Conservation (phyloP, 2,113 vertebrate species). For the Sinocyclocheilus anshuiensis region DNA sequence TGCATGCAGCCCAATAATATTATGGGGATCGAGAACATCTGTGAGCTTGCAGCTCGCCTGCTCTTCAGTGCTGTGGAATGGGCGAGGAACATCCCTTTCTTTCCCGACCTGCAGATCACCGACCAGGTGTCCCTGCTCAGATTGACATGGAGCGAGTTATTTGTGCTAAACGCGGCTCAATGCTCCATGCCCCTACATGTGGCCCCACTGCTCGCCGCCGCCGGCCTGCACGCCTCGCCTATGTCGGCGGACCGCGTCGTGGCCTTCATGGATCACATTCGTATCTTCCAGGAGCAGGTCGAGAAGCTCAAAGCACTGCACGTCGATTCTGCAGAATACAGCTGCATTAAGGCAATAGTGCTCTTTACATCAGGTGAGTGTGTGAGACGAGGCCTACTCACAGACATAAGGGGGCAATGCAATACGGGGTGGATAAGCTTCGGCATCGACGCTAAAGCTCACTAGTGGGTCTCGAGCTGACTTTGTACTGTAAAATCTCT, state of each 20-base stretch:
- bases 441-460: conserved; percentile 56
- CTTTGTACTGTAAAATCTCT: conserved; percentile 45
- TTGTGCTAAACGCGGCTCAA: conserved; percentile 97
- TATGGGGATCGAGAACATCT: conserved; percentile 98
- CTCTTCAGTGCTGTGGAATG: conserved; percentile 99
- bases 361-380: conserved; percentile 98
- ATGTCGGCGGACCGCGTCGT: conserved; percentile 98
- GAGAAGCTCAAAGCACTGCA: conserved; percentile 99
- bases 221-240: conserved; percentile 96
- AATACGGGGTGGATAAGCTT: conserved; percentile 21
- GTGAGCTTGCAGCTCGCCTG: conserved; percentile 95
- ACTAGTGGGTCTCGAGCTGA: conserved; percentile 57
- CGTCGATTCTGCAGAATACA: conserved; percentile 97
- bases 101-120: conserved; percentile 98
- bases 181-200: conserved; percentile 99
- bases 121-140: conserved; percentile 98
- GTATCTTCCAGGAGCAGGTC: conserved; percentile 99
- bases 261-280: conserved; percentile 99
- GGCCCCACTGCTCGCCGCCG: conserved; percentile 94
- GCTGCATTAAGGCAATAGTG: conserved; percentile 99
- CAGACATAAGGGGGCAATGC: conserved; percentile 31
- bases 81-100: conserved; percentile 99
- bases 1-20: conserved; percentile 98
- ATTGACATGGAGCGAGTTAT: conserved; percentile 99
- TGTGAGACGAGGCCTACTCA: conserved; percentile 50